phyloP scores from a whole-genome alignment of 2,888 invertebrate genomes.

The Drosophila dives region DNA sequence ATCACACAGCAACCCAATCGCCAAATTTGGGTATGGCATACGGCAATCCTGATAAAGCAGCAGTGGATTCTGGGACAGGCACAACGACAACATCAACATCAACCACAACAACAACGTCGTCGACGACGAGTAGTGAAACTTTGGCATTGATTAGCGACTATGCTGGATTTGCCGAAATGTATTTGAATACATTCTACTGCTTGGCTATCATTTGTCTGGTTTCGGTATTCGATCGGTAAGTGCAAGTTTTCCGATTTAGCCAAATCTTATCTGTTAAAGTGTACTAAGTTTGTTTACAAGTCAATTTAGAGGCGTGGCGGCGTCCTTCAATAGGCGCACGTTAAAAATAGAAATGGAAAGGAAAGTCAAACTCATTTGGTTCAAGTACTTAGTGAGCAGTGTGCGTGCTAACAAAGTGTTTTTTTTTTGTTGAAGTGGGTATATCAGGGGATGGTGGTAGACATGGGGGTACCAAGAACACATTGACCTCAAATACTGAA shows the following conservation, averaged over 20 bases:
- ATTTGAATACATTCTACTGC: constrained; percentile 86
- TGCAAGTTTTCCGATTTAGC: background rate
- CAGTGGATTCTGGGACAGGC: constrained; percentile 45
- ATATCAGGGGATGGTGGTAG: background rate
- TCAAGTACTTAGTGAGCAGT: constrained; percentile 31
- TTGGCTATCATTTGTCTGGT: constrained; percentile 86
- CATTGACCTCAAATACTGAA: constrained; percentile 70
- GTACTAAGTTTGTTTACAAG: constrained; percentile 45
- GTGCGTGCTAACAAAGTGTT: constrained; percentile 49
- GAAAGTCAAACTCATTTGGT: constrained; percentile 53
- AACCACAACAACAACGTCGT: constrained; percentile 18
- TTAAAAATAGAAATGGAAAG: constrained; percentile 63
- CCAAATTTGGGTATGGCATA: constrained; percentile 47
- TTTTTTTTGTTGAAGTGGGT: background rate
- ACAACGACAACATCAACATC: constrained; percentile 17
- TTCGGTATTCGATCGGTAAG: constrained; percentile 87
- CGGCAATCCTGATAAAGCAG: constrained; percentile 73
- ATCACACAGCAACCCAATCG: constrained; percentile 30
- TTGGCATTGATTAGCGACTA: constrained; percentile 81
- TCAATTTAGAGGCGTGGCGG: constrained; percentile 32
- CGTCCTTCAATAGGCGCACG: constrained; percentile 36
- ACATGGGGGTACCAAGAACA: constrained; percentile 57
- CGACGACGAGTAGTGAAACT: constrained; percentile 40
- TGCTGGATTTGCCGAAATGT: constrained; percentile 84
- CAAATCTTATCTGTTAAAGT: constrained; percentile 10